Base-by-base conservation (phyloP, 1,140 invertebrate species). In the Sitophilus oryzae region DNA sequence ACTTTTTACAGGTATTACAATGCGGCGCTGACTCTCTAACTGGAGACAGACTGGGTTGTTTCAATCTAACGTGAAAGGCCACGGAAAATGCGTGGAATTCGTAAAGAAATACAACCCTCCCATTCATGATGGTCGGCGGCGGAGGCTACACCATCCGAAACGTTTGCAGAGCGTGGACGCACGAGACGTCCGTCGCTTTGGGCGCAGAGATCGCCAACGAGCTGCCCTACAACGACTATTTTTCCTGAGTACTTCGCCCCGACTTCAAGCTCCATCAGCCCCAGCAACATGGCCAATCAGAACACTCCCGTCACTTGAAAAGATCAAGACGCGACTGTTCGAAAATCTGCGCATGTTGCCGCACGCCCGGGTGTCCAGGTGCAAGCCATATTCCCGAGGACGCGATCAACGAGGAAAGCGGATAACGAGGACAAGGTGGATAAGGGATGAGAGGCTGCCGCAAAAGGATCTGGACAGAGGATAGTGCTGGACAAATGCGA, bases 201-300 rank as follows among this genome's bases (percentile, higher is more conserved):
- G 91, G 92, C 30, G 85, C 88, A 22, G 94, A 98, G 73, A 96
- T 99, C 54, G 91, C 96, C 4, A 98, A 99, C 77, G 96, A 99
- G 75, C 79, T 99, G 46, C 96, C 96, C 0, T 98, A 99, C 73
- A 99, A 99, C 75, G 96, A 99, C 72, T 99, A 99, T 70, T 99
- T 98, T n/a, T n/a, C n/a, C n/a, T 76, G 96, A 99, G 72, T 99
- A 99, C 72, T 99, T 98, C 74, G 96, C 95, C 96, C 97, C 0
- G 96, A 99, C 73, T 99, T 99, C 70, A 98, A 98, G 74, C 77
- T 99, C n/a, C 96, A 98, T 99, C 63, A 97, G 91, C 71, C 96
- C 96, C 2, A 98, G 95, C 23, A 99, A 99, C 67, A 99, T 99
- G 96, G 86, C 92, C 1, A 99, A 99, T 77, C 94, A 98, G 73